phyloP scores from a whole-genome alignment of 2,888 invertebrate genomes.

The Pammene aurita region DNA sequence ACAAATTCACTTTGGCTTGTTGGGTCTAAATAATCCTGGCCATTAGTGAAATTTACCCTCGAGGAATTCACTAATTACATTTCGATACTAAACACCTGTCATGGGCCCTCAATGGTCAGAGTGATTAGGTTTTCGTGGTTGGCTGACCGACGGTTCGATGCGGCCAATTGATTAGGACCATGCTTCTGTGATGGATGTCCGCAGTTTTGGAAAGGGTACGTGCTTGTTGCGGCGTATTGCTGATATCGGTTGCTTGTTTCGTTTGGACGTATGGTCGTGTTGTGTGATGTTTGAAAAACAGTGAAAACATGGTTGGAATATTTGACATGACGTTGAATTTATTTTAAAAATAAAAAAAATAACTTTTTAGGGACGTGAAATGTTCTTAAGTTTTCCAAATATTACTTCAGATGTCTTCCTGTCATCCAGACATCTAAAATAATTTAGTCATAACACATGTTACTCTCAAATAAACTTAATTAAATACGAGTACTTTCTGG shows the following conservation, averaged over 20 bases:
- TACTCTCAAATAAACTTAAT: no score
- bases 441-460: neutral
- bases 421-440: no score
- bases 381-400: no score
- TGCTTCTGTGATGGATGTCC: slow-evolving; percentile 46
- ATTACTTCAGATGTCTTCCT: no score
- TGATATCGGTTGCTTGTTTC: slow-evolving; percentile 31
- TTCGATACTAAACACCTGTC: slow-evolving; percentile 72
- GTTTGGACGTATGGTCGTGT: neutral
- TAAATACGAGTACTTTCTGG: no score
- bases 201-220: slow-evolving; percentile 41
- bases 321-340: neutral
- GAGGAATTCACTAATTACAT: slow-evolving; percentile 67
- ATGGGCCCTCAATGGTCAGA: slow-evolving; percentile 56
- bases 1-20: slow-evolving; percentile 73
- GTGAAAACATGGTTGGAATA: neutral
- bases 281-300: neutral
- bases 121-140: slow-evolving; percentile 67
- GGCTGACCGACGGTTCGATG: slow-evolving; percentile 62
- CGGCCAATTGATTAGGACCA: slow-evolving; percentile 66
- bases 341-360: no score
- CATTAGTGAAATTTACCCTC: slow-evolving; percentile 66
- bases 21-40: slow-evolving; percentile 61
- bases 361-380: no score
- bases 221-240: slow-evolving; percentile 31